These are phyloP conservation scores for Rissa tridactyla DNA, from an alignment of 2,113 vertebrate genomes.

Conservation along the genomic window DNA sequence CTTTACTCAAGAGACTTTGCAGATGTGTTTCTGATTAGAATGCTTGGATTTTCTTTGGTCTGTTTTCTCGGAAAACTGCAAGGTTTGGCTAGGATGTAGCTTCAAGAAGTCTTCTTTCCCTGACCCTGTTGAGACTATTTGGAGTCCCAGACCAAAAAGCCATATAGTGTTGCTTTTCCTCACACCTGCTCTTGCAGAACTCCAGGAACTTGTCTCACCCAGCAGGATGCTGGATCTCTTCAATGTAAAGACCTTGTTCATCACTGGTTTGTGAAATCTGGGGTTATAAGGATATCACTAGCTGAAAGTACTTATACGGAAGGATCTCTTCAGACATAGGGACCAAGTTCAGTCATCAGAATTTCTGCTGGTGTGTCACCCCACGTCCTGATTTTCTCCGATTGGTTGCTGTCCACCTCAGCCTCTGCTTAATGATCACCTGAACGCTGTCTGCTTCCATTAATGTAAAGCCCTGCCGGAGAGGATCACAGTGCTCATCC, in stretches of 20 bases:
- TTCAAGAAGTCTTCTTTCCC: neutral
- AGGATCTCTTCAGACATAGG: neutral
- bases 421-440: neutral
- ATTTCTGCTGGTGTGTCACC: neutral
- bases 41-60: neutral
- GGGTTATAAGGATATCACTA: neutral
- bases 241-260: neutral
- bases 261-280: neutral
- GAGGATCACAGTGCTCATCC: neutral
- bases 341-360: neutral
- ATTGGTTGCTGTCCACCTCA: neutral
- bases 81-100: neutral
- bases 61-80: neutral
- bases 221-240: neutral
- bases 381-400: neutral
- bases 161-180: neutral
- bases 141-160: neutral
- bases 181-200: neutral
- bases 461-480: rapidly evolving
- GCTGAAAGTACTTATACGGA: neutral
- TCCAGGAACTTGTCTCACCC: neutral
- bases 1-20: neutral
- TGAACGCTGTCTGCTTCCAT: neutral
- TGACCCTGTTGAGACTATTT: neutral
- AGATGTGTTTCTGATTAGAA: neutral